A percentile compares a stretch with the other conserved stretches of the same genome.
Evolutionary conservation across 2,113 vertebrate genomes (phyloP).

Genomic region (Zosterops lateralis): DNA sequence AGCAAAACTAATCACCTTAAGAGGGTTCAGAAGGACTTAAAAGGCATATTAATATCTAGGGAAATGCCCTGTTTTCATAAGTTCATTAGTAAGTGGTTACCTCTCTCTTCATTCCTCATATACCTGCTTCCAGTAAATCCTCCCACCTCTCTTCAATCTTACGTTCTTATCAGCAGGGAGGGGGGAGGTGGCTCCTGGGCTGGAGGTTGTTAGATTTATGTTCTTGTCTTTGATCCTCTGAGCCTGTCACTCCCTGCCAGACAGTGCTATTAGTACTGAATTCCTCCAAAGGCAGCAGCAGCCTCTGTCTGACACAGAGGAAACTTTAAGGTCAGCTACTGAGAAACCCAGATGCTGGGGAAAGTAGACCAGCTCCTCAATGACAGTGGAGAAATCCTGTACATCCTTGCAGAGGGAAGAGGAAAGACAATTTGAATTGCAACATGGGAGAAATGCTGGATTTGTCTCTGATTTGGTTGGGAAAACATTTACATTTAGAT

Average conservation of each 20-base stretch:
- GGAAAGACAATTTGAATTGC: neutral
- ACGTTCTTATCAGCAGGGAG: neutral
- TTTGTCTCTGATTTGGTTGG: neutral
- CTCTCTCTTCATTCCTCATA: neutral
- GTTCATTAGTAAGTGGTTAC: neutral
- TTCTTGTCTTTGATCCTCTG: conserved; percentile 1
- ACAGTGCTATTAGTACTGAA: neutral
- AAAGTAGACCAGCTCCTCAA: neutral
- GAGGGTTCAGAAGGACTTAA: neutral
- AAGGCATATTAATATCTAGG: neutral
- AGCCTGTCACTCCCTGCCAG: conserved; percentile 8
- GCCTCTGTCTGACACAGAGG: neutral
- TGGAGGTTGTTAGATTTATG: conserved; percentile 16
- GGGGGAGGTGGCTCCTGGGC: neutral
- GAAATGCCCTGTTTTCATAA: neutral
- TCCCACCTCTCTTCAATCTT: neutral
- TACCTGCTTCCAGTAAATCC: neutral
- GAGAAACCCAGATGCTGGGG: neutral
- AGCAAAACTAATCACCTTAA: neutral
- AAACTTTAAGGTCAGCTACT: neutral
- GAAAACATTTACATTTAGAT: neutral
- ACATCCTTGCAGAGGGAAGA: neutral
- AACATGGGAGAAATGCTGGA: neutral
- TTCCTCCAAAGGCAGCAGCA: neutral
- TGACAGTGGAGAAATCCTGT: neutral